Conservation (phyloP, 64 coral and sea anemone genomes). For the Pachyseris speciosa region DNA sequence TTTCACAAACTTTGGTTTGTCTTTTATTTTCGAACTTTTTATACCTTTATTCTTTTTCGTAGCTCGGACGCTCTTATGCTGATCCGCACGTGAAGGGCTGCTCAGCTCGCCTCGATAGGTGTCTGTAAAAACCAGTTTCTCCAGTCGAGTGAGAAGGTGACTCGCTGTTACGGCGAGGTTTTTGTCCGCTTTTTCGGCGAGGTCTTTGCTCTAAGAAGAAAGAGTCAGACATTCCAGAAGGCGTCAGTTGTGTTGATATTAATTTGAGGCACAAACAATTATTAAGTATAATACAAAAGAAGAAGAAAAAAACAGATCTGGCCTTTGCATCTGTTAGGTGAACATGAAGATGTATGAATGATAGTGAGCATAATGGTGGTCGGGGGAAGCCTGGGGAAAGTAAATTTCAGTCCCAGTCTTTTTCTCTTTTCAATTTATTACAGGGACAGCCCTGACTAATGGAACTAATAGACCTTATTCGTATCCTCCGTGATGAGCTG, state of each 20-base stretch:
- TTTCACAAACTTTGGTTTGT: conserved; percentile 18
- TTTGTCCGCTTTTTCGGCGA: conserved; percentile 71
- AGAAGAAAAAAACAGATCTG: too few species aligned
- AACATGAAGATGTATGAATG: too few species aligned
- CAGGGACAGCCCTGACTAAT: too few species aligned
- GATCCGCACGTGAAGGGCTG: background rate
- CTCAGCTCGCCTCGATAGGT: conserved; percentile 66
- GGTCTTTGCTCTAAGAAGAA: conserved; percentile 66
- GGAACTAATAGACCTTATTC: too few species aligned
- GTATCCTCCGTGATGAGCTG: too few species aligned
- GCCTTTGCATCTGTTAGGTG: too few species aligned
- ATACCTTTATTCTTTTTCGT: background rate
- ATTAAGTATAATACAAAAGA: too few species aligned
- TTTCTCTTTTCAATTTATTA: too few species aligned
- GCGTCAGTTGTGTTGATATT: background rate
- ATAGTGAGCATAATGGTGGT: too few species aligned
- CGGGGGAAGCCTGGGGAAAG: too few species aligned
- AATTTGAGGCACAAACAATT: too few species aligned
- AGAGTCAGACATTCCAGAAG: background rate
- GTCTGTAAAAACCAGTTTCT: conserved; percentile 77
- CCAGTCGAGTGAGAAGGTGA: conserved; percentile 69
- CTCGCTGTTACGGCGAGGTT: conserved; percentile 48
- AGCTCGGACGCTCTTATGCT: background rate
- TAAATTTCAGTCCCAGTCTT: too few species aligned
- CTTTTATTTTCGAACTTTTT: background rate